Evolutionary conservation across 2,888 invertebrate genomes (phyloP), one percentile per base, ranked within the genome.

Genomic region (Flexamia atlantica): DNA sequence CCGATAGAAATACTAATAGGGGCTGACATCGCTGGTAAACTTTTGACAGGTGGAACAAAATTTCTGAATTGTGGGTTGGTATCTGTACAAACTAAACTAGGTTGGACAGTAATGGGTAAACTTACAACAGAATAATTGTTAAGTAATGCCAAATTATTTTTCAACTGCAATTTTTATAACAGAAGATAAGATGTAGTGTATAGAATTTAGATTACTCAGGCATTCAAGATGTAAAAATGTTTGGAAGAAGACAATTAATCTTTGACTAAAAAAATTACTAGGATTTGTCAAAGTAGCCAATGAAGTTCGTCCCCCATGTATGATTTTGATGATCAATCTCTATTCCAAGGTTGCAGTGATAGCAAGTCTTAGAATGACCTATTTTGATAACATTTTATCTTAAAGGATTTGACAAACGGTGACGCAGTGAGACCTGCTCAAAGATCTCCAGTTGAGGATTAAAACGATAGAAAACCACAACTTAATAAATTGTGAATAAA

Each of bases 251-350:
- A 10, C 1, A 68, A 36, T 36, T 20, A 25, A 23, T 42, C 1
- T 20, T 20, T 20, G 82, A 46, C 70, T 53, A 28, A 42, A 80
- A 68, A 72, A 86, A 20, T 87, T 87, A 81, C 20, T 70, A 5
- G 60, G 86, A 12, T 89, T 88, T 0, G 87, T 89, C 2, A 79
- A 9, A 0, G 64, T 87, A 0, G 87, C 88, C 46, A 60, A 85
- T 3, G 88, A 88, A 81, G 88, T 89, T 0, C 60, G 83, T 28
- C 84, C 89, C 14, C 89, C 89, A 10, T 89, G 89, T 88, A 86
- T n/a, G n/a, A n/a, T n/a, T n/a, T 88, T 23, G 87, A 88, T 20
- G 88, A 87, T 72, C 89, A 89, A 84, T 88, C 88, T 0, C 88
- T 87, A 5, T 72, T 89, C 0, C 82, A 87, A 23, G 76, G 74